Conservation (phyloP, 2,797 vertebrate species). For the Microhierax caerulescens region DNA sequence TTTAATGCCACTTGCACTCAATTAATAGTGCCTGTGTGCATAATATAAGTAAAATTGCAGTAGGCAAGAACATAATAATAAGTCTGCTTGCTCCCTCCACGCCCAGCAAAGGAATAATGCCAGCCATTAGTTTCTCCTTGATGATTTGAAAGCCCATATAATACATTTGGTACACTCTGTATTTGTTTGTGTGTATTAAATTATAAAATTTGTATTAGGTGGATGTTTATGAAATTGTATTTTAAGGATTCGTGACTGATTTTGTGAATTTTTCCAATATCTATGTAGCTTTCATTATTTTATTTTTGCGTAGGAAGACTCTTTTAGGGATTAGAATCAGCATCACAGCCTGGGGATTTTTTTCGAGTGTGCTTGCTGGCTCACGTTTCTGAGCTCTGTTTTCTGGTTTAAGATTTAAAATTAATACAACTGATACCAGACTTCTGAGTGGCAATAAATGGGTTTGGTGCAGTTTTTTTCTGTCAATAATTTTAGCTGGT, state of each 20-base stretch:
- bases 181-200: not conserved
- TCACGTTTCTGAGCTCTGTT: not conserved
- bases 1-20: not conserved
- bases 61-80: not conserved
- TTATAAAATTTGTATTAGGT: not conserved
- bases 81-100: not conserved
- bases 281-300: not conserved
- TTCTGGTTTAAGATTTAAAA: not conserved
- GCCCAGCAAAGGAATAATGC: not conserved
- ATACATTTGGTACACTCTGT: not conserved
- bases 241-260: not conserved
- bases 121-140: not conserved
- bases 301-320: not conserved
- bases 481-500: not conserved
- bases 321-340: not conserved
- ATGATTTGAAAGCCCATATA: not conserved
- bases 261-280: not conserved
- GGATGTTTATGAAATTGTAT: not conserved
- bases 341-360: not conserved
- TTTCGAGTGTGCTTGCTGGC: not conserved
- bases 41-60: not conserved
- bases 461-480: not conserved
- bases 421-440: not conserved
- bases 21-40: not conserved
- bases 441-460: not conserved